Percentiles rank a stretch among this genome's conserved stretches.
These are phyloP conservation scores for Carposina sasakii DNA, from an alignment of 1,140 invertebrate species.

Conservation along the genomic window DNA sequence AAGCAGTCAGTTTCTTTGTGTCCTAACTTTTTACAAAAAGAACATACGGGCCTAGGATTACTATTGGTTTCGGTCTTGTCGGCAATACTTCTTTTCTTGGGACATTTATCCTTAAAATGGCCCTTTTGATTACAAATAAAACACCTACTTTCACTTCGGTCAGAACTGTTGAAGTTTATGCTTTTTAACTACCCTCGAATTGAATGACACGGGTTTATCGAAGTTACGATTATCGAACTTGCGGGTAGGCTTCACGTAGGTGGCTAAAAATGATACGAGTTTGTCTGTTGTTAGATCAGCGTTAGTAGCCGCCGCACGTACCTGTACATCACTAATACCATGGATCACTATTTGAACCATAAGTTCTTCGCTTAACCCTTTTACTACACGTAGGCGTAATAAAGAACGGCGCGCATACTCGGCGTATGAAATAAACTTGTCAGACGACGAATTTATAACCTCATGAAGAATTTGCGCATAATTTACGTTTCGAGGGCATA, in stretches of 20 bases:
- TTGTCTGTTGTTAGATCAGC: neutral
- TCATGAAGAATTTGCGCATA: slow-evolving; percentile 4
- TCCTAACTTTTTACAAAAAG: no score
- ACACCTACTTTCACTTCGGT: no score
- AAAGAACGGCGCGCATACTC: slow-evolving; percentile 2
- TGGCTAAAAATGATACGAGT: slow-evolving; percentile 6
- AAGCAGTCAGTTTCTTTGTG: no score
- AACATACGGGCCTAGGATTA: no score
- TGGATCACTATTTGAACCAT: neutral
- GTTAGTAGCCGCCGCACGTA: slow-evolving; percentile 7
- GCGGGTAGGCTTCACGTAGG: slow-evolving; percentile 6
- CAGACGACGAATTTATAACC: slow-evolving; percentile 1
- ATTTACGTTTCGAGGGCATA: neutral
- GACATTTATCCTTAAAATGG: no score
- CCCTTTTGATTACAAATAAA: no score
- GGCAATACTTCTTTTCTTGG: no score
- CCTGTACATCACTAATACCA: slow-evolving; percentile 3
- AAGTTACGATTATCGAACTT: no score
- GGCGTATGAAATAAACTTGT: slow-evolving; percentile 4
- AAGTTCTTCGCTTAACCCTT: slow-evolving; percentile 4
- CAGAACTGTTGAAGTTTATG: no score
- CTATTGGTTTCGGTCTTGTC: no score
- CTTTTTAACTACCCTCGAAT: no score
- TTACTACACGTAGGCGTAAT: slow-evolving; percentile 1
- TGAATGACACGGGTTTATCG: no score